These are phyloP conservation scores for Portunus trituberculatus DNA, from an alignment of 1,140 invertebrate species.

Conservation along the genomic window DNA sequence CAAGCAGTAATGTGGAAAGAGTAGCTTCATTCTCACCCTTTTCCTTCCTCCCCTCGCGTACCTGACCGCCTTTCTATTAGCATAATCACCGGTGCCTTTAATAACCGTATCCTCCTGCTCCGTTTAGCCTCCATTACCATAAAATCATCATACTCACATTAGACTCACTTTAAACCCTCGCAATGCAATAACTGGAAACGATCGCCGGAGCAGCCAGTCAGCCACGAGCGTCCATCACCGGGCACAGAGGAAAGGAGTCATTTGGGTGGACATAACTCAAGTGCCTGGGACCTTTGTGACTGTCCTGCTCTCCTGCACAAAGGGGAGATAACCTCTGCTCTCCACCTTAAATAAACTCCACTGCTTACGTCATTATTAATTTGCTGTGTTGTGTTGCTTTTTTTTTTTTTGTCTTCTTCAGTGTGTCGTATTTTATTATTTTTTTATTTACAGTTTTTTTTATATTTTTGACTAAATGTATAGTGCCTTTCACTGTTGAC, in stretches of 20 bases:
- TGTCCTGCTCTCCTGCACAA: too few species aligned
- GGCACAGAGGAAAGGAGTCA: too few species aligned
- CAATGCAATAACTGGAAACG: neutral
- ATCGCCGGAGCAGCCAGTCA: neutral
- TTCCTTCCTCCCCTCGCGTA: neutral
- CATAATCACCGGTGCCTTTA: slow-evolving; percentile 54
- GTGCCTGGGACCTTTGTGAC: too few species aligned
- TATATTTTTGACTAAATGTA: too few species aligned
- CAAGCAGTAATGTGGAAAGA: too few species aligned
- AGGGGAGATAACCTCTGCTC: neutral
- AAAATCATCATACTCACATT: slow-evolving; percentile 56
- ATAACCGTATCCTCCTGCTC: slow-evolving; percentile 44
- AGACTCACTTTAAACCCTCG: neutral
- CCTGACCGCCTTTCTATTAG: neutral
- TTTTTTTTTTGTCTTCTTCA: too few species aligned
- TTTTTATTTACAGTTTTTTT: too few species aligned
- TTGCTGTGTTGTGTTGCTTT: too few species aligned
- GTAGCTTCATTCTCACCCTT: neutral
- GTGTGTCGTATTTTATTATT: too few species aligned
- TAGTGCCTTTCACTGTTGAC: neutral
- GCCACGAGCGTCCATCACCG: too few species aligned
- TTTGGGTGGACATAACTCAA: too few species aligned
- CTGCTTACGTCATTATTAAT: too few species aligned
- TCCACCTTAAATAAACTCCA: neutral
- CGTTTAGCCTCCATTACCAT: slow-evolving; percentile 7